Percentiles rank a stretch among this genome's conserved stretches.
Evolutionary conservation across 2,797 vertebrate genomes (phyloP).

Genomic region (Acanthurus tractus): DNA sequence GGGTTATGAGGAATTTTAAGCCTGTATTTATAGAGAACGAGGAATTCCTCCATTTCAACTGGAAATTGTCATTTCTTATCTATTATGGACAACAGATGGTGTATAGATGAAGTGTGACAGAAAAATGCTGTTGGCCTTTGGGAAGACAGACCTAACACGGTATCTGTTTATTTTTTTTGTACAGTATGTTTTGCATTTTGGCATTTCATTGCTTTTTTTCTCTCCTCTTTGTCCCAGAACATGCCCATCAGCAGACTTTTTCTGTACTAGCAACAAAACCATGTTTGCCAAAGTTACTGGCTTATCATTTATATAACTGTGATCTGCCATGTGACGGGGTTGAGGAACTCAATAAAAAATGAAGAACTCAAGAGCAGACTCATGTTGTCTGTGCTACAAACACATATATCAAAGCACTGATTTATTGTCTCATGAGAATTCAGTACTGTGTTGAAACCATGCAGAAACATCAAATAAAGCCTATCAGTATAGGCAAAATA

Average conservation of each 20-base stretch:
- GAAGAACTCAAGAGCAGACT: conserved; percentile 28
- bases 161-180: conserved; percentile 9
- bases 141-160: conserved; percentile 4
- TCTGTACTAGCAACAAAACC: conserved; percentile 20
- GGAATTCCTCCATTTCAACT: conserved; percentile 29
- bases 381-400: conserved; percentile 28
- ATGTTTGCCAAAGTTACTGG: conserved; percentile 71
- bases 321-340: conserved; percentile 41
- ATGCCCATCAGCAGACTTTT: conserved; percentile 21
- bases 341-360: conserved; percentile 71
- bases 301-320: conserved; percentile 47
- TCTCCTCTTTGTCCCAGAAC: background rate
- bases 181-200: conserved; percentile 12
- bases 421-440: conserved; percentile 1
- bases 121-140: background rate
- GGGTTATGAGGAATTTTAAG: conserved; percentile 31
- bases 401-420: conserved; percentile 20
- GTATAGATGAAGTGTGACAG: conserved; percentile 16
- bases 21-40: conserved; percentile 5
- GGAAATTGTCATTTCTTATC: conserved; percentile 30
- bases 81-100: background rate
- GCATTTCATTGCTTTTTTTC: conserved; percentile 27
- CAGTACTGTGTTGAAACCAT: background rate
- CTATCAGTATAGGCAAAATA: background rate
- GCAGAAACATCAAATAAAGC: conserved; percentile 14